These are phyloP conservation scores for Picus viridis DNA, from an alignment of 2,797 vertebrate genomes.

Conservation along the genomic window DNA sequence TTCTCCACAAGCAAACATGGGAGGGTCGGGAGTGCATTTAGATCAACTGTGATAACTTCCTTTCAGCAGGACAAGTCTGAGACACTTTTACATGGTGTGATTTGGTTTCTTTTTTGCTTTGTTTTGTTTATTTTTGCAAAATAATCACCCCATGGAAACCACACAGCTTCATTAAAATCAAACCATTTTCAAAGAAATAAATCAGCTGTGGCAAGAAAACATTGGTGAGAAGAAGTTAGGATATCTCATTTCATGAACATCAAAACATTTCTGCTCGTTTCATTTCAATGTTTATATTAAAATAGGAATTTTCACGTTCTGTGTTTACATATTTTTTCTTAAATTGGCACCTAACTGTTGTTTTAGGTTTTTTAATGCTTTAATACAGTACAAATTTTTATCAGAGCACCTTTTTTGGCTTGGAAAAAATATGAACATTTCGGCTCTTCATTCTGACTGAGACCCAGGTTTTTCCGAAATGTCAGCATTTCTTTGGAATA, in stretches of 20 bases:
- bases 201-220: slow-evolving; percentile 8
- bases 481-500: slow-evolving; percentile 58
- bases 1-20: rapidly evolving
- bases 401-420: slow-evolving; percentile 26
- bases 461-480: slow-evolving; percentile 21
- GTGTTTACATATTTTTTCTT: slow-evolving; percentile 24
- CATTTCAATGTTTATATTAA: slow-evolving; percentile 15
- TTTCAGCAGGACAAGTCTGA: neutral
- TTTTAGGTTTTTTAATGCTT: neutral
- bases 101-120: neutral
- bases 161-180: neutral
- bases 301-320: neutral
- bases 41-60: neutral
- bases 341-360: slow-evolving; percentile 32
- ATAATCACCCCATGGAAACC: neutral
- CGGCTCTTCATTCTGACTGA: slow-evolving; percentile 15
- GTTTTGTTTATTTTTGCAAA: neutral
- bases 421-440: slow-evolving; percentile 22
- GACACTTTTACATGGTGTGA: neutral
- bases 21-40: neutral
- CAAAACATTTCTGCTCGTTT: slow-evolving; percentile 46
- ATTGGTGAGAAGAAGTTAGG: neutral
- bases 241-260: slow-evolving; percentile 1
- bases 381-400: neutral
- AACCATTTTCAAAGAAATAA: neutral